Evolutionary conservation across 2,888 invertebrate species (phyloP).

Genomic region (Cryptosula pallasiana): DNA sequence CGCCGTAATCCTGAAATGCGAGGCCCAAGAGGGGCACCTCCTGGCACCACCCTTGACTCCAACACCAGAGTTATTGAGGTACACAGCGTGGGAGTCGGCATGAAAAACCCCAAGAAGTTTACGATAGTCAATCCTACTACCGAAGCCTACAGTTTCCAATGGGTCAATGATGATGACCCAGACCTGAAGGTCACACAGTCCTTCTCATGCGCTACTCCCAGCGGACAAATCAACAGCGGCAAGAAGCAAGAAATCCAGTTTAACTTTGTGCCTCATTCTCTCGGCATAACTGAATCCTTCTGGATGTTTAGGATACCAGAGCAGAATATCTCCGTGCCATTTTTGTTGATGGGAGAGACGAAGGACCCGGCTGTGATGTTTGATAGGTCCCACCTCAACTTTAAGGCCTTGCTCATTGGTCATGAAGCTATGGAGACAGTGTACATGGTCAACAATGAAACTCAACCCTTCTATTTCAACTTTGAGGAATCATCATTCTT

Average conservation of each 20-base stretch:
- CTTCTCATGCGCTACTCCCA: slow-evolving; percentile 61
- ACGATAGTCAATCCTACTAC: slow-evolving; percentile 65
- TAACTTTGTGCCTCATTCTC: slow-evolving; percentile 61
- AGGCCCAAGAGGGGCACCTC: slow-evolving; percentile 46
- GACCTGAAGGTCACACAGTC: slow-evolving; percentile 53
- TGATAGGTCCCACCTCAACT: slow-evolving; percentile 59
- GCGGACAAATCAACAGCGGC: slow-evolving; percentile 62
- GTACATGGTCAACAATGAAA: slow-evolving; percentile 48
- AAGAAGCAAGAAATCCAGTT: slow-evolving; percentile 62
- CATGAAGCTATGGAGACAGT: slow-evolving; percentile 47
- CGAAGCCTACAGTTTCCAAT: slow-evolving; percentile 61
- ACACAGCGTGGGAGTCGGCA: slow-evolving; percentile 62
- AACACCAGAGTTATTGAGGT: slow-evolving; percentile 63
- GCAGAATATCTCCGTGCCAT: slow-evolving; percentile 57
- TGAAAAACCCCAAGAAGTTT: slow-evolving; percentile 53
- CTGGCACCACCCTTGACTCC: slow-evolving; percentile 53
- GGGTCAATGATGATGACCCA: slow-evolving; percentile 58
- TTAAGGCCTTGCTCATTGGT: slow-evolving; percentile 63
- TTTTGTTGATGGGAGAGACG: slow-evolving; percentile 64
- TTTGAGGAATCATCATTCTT: slow-evolving; percentile 48
- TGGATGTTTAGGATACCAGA: slow-evolving; percentile 64
- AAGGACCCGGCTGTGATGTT: slow-evolving; percentile 63
- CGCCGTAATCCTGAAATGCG: slow-evolving; percentile 49
- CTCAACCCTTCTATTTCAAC: slow-evolving; percentile 41
- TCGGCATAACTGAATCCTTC: slow-evolving; percentile 65